These are phyloP conservation scores for Chaetophractus vellerosus DNA, from an alignment of 2,797 vertebrate genomes.

Conservation along the genomic window DNA sequence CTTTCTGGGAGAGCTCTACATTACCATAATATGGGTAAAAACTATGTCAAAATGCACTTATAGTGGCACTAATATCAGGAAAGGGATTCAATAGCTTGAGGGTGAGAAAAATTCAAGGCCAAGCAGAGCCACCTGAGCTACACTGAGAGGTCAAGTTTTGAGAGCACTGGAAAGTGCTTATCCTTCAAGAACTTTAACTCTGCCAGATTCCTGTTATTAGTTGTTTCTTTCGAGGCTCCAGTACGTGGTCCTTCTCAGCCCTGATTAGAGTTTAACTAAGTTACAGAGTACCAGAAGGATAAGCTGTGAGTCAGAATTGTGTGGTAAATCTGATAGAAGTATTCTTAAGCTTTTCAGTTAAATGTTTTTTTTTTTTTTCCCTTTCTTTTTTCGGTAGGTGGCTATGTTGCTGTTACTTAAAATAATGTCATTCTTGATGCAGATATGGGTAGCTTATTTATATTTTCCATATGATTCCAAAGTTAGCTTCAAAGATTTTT, in stretches of 20 bases:
- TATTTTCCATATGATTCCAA: constrained; percentile 17
- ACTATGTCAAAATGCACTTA: neutral
- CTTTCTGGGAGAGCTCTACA: neutral
- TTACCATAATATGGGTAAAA: neutral
- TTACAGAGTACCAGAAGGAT: neutral
- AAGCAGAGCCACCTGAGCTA: neutral
- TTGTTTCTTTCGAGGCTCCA: neutral
- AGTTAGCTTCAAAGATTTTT: neutral
- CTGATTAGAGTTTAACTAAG: neutral
- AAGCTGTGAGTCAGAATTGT: neutral
- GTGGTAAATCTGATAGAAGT: neutral
- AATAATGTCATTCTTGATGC: neutral
- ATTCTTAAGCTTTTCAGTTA: neutral
- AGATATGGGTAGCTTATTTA: neutral
- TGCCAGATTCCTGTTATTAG: neutral
- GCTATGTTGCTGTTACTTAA: neutral
- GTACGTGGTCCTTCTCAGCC: too few relatives aligned
- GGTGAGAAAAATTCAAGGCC: neutral
- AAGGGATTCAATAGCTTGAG: neutral
- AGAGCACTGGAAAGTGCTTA: neutral
- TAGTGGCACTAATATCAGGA: neutral
- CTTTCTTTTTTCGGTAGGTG: neutral
- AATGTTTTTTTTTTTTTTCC: too few relatives aligned
- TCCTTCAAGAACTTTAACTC: neutral
- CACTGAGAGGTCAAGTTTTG: neutral